Percentiles rank a stretch among this genome's conserved stretches.
phyloP scores from a whole-genome alignment of 2,113 vertebrate species.

The Amblyopsis rosae region DNA sequence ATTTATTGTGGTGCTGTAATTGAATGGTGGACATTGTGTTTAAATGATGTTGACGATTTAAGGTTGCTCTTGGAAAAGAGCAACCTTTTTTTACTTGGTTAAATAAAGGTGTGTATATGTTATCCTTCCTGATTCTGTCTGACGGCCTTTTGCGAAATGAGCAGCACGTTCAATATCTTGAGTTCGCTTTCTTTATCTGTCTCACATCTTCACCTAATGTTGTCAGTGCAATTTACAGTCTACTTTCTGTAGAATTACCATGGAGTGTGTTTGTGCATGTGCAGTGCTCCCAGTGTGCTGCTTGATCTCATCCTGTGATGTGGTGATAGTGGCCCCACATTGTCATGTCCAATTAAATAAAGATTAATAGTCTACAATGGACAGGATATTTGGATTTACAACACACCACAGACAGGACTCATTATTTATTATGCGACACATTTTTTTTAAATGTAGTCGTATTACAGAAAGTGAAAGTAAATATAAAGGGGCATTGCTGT shows the following conservation, averaged over 20 bases:
- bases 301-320: too few relatives aligned
- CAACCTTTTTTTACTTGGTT: too few relatives aligned
- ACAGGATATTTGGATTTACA: background rate
- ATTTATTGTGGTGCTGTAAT: too few relatives aligned
- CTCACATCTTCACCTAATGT: background rate
- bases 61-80: too few relatives aligned
- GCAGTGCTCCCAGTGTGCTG: too few relatives aligned
- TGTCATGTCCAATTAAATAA: constrained; percentile 58
- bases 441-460: too few relatives aligned
- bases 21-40: too few relatives aligned
- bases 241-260: background rate
- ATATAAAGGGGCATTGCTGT: too few relatives aligned
- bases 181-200: background rate
- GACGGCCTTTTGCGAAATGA: constrained; percentile 41
- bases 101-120: background rate
- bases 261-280: too few relatives aligned
- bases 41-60: too few relatives aligned
- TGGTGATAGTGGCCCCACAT: background rate
- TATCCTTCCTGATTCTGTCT: constrained; percentile 32
- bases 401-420: background rate
- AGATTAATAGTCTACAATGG: background rate
- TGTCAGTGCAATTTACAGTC: background rate
- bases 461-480: too few relatives aligned
- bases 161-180: background rate
- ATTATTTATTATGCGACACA: background rate